These are phyloP conservation scores for Laterallus jamaicensis DNA, from an alignment of 2,113 vertebrate species.

Conservation along the genomic window DNA sequence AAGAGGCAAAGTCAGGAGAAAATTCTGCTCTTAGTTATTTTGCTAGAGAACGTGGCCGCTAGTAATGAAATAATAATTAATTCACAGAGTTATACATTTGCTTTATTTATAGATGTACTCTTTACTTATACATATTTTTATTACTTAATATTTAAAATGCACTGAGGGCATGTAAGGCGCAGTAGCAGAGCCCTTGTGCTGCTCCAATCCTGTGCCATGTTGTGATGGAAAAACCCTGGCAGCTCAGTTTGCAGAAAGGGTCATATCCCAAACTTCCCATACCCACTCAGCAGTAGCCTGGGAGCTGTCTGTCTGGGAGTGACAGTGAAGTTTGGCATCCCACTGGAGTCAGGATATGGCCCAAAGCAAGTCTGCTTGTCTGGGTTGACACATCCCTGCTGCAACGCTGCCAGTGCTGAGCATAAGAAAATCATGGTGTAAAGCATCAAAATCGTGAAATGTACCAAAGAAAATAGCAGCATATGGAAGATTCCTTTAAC, in stretches of 20 bases:
- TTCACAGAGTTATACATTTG: slow-evolving; percentile 34
- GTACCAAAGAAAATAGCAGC: background rate
- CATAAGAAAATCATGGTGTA: rapidly evolving
- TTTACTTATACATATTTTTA: slow-evolving; percentile 71
- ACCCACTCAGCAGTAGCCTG: background rate
- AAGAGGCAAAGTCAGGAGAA: slow-evolving; percentile 44
- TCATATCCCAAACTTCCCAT: rapidly evolving
- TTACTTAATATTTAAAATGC: slow-evolving; percentile 71
- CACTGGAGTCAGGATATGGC: rapidly evolving
- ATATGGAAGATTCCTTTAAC: background rate
- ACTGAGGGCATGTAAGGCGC: background rate
- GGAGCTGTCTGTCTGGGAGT: background rate
- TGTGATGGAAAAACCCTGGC: background rate
- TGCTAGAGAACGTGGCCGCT: slow-evolving; percentile 24
- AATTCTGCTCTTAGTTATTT: slow-evolving; percentile 42
- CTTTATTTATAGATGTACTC: slow-evolving; percentile 65
- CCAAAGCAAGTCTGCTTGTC: background rate
- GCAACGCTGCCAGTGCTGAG: background rate
- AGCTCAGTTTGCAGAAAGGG: background rate
- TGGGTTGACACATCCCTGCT: background rate
- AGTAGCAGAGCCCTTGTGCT: background rate
- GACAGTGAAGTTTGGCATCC: background rate
- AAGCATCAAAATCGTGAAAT: background rate
- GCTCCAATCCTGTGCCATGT: background rate
- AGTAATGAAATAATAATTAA: slow-evolving; percentile 71